phyloP scores from a whole-genome alignment of 2,888 invertebrate species.

The Caenorhabditis sp. region DNA sequence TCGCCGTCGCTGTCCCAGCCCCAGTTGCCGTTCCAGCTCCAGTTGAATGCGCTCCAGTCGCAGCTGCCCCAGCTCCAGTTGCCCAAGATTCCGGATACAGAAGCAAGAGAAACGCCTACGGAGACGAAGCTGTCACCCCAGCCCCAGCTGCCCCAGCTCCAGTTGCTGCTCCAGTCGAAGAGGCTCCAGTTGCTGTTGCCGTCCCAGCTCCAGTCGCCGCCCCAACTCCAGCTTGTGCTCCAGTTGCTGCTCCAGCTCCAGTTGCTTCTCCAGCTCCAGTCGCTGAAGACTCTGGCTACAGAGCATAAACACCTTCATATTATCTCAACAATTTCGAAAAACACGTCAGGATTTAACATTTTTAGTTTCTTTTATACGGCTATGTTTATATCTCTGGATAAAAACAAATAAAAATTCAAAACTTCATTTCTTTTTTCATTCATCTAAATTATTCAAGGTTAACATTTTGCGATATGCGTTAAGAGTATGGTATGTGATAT shows the following conservation, averaged over 20 bases:
- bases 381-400: not conserved
- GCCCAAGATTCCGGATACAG: slow-evolving; percentile 49
- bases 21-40: slow-evolving; percentile 21
- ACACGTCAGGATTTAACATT: not conserved
- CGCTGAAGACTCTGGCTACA: slow-evolving; percentile 34
- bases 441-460: no score
- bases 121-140: slow-evolving; percentile 51
- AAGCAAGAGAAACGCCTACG: slow-evolving; percentile 42
- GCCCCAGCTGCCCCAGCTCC: slow-evolving; percentile 32
- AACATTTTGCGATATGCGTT: no score
- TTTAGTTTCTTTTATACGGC: not conserved
- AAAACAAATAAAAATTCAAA: not conserved
- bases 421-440: not conserved
- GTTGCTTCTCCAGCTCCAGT: slow-evolving; percentile 24
- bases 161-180: slow-evolving; percentile 32
- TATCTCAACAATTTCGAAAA: not conserved
- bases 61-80: slow-evolving; percentile 27
- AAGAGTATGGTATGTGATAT: not conserved
- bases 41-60: slow-evolving; percentile 32
- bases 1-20: slow-evolving; percentile 5
- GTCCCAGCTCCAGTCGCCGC: slow-evolving; percentile 14
- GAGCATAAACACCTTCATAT: slow-evolving; percentile 9
- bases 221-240: slow-evolving; percentile 23
- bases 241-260: slow-evolving; percentile 29
- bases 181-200: slow-evolving; percentile 10